Conservation (phyloP, 2,797 vertebrate species). For the Clarias pachynema region DNA sequence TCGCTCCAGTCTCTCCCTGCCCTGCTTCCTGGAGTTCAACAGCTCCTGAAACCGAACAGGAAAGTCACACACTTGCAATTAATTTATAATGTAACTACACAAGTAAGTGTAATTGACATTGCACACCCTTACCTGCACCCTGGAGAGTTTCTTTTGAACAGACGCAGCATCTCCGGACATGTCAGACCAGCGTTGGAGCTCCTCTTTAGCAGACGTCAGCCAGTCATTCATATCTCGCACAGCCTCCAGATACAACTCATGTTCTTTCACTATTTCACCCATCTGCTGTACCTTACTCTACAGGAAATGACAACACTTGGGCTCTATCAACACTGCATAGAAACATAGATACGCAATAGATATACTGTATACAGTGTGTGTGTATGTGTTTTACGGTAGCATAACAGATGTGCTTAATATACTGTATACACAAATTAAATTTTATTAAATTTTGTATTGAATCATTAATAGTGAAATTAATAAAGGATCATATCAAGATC, state of each 20-base stretch:
- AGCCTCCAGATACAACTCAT: conserved; percentile 88
- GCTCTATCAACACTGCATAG: conserved; percentile 18
- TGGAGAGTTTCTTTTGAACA: conserved; percentile 86
- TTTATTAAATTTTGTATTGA: background rate
- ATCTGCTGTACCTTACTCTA: conserved; percentile 92
- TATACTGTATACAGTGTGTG: background rate
- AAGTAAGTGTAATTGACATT: background rate
- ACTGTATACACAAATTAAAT: background rate
- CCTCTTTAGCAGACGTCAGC: conserved; percentile 95
- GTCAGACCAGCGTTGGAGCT: conserved; percentile 96
- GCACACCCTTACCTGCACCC: conserved; percentile 82
- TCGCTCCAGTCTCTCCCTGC: conserved; percentile 83
- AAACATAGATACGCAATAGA: background rate
- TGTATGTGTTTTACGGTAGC: background rate
- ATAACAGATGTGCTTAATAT: background rate
- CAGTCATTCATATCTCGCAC: conserved; percentile 95
- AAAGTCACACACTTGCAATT: conserved; percentile 7
- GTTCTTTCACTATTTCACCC: conserved; percentile 89
- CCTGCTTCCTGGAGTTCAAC: conserved; percentile 86
- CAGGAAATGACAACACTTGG: conserved; percentile 3
- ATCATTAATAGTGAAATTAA: background rate
- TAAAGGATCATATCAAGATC: background rate
- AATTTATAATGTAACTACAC: background rate
- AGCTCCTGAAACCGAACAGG: conserved; percentile 82
- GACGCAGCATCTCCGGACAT: conserved; percentile 84